phyloP scores from a whole-genome alignment of 2,888 invertebrate genomes.

The Thera britannica region DNA sequence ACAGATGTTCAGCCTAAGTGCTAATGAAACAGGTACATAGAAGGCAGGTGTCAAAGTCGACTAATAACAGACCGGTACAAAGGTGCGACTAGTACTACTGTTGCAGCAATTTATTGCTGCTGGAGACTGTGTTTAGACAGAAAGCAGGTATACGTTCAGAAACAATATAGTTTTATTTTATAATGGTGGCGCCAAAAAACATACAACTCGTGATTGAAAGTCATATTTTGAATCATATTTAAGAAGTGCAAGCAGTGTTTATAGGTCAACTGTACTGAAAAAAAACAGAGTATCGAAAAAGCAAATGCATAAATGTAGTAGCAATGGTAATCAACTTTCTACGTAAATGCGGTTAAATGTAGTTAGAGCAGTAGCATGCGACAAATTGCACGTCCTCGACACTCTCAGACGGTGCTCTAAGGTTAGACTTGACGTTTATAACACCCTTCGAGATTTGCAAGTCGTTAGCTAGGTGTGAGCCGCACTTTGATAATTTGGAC shows the following conservation, averaged over 20 bases:
- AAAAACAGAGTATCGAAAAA: too few relatives aligned
- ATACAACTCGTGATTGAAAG: too few relatives aligned
- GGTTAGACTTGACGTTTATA: conserved; percentile 24
- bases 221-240: too few relatives aligned
- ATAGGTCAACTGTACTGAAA: too few relatives aligned
- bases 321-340: conserved; percentile 1
- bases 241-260: too few relatives aligned
- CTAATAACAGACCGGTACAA: conserved; percentile 20
- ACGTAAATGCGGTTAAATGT: conserved; percentile 4
- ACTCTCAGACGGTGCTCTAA: conserved; percentile 25
- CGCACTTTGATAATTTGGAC: conserved; percentile 12
- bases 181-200: too few relatives aligned
- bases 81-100: conserved; percentile 18
- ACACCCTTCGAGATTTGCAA: conserved; percentile 33
- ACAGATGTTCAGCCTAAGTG: too few relatives aligned
- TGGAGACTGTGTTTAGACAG: neutral
- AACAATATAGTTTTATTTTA: too few relatives aligned
- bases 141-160: neutral
- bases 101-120: conserved; percentile 9
- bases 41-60: conserved; percentile 14
- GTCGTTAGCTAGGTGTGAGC: conserved; percentile 27
- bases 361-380: conserved; percentile 11
- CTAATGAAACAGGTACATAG: neutral
- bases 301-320: neutral
- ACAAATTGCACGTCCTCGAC: conserved; percentile 20